These are phyloP conservation scores for Tillus elongatus DNA, from an alignment of 2,888 invertebrate genomes.

Conservation along the genomic window DNA sequence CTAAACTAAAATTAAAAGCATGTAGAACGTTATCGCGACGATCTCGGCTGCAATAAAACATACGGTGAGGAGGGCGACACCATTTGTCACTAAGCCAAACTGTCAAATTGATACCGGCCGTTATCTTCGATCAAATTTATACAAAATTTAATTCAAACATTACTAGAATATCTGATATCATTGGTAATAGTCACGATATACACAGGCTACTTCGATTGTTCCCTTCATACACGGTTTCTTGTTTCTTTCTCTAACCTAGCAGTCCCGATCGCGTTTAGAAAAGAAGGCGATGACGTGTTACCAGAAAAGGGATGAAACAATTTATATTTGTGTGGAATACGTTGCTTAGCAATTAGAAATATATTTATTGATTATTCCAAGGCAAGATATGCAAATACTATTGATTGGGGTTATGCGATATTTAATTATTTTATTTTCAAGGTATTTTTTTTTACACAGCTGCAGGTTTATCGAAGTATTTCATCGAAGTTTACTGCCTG, in stretches of 20 bases:
- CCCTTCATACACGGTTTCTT: too few species aligned
- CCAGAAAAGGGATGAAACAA: slow-evolving; percentile 1
- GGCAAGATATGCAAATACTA: slow-evolving; percentile 33
- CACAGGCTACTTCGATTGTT: too few species aligned
- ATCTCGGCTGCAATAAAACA: slow-evolving; percentile 23
- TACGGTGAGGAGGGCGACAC: slow-evolving; percentile 23
- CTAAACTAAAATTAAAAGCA: neutral
- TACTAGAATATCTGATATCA: slow-evolving; percentile 37
- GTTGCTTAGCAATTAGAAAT: slow-evolving; percentile 39
- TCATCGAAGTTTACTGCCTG: too few species aligned
- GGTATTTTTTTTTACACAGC: slow-evolving; percentile 19
- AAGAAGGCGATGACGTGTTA: too few species aligned
- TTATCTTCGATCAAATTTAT: slow-evolving; percentile 39
- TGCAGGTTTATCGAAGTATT: slow-evolving; percentile 7
- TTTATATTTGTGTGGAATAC: slow-evolving; percentile 35
- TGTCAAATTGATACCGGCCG: slow-evolving; percentile 35
- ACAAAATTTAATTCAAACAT: slow-evolving; percentile 41
- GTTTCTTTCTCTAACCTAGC: too few species aligned
- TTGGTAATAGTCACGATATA: slow-evolving; percentile 38
- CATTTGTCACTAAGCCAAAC: slow-evolving; percentile 24
- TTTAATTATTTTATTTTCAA: slow-evolving; percentile 22
- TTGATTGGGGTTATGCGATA: slow-evolving; percentile 21
- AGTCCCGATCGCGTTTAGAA: too few species aligned
- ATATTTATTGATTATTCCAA: slow-evolving; percentile 32
- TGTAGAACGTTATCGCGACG: slow-evolving; percentile 16